Base-by-base conservation (phyloP, 2,113 vertebrate species). In the Lamprotornis superbus region DNA sequence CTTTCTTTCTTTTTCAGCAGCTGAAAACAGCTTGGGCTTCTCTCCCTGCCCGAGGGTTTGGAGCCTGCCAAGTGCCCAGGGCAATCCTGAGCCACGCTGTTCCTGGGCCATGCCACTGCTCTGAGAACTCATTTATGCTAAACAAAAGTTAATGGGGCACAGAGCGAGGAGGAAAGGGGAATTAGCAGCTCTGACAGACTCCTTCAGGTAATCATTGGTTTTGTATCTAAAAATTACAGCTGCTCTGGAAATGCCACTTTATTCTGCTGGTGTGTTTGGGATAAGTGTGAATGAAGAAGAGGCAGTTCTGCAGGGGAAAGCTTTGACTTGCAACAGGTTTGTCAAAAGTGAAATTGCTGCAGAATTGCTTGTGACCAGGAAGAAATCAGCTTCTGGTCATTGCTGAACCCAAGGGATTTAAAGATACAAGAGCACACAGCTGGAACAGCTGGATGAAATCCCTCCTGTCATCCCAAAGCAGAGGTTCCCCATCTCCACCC, bases 141-240 rank as follows among this genome's bases (percentile, higher is more conserved):
- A 93, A 89, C 76, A 79, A 75, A 79, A 85, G 55, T 64, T 83
- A 77, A 88, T 10, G 64, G 64, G 63, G 61, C 74, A 84, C 74
- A 89, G 70, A 63, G 53, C 30, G 12, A 77, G 78, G 57, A 59
- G 75, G 39, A 30, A 57, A 76, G 37, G 59, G 31, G 71, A 86
- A 86, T 61, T 57, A 88, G 71, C 44, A 46, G 35, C 59, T 60
- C 28, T 60, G 52, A 68, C 69, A 79, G 74, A 22, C 55, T 95
- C 56, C 64, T 80, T 28, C 88, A 87, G 76, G 79, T 96, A 65
- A 81, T 90, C 61, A 40, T 12, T 31, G 4, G 11, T 44, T 77
- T 82, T 87, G 49, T 40, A 22, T 31, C 83, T 73, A 67, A 91
- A 91, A 76, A 56, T 77, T 70, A 47, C 82, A 80, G n/a, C 30